A percentile compares a stretch with the other conserved stretches of the same genome.
Evolutionary conservation across 1,140 invertebrate species (phyloP).

Genomic region (Bicyclus anynana): DNA sequence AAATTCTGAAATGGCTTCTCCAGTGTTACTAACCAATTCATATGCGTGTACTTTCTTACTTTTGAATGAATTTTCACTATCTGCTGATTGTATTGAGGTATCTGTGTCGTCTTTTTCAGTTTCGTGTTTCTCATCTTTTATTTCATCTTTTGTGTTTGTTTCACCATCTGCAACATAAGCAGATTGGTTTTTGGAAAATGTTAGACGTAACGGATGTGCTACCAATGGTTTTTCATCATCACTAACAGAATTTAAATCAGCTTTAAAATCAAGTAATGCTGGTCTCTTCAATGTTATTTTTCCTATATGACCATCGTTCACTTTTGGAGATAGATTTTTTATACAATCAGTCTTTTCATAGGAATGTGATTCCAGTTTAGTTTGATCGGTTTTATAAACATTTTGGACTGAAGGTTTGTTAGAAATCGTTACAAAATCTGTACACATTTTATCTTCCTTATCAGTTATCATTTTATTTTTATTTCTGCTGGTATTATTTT

Average conservation of each 20-base stretch:
- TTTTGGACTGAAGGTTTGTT: not conserved
- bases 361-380: not conserved
- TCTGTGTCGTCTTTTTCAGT: conserved; percentile 40
- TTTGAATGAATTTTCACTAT: conserved; percentile 34
- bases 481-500: not conserved
- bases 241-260: conserved; percentile 1
- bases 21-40: conserved; percentile 24
- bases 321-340: not conserved
- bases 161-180: conserved; percentile 4
- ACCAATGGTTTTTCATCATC: not conserved
- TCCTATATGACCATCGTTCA: not conserved
- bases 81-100: conserved; percentile 49
- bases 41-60: conserved; percentile 35
- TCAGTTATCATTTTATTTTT: not conserved
- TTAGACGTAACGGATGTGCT: not conserved
- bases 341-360: not conserved
- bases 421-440: not conserved
- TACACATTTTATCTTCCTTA: not conserved
- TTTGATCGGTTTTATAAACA: not conserved
- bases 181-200: not conserved
- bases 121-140: conserved; percentile 14
- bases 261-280: not conserved
- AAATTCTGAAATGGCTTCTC: too few relatives aligned
- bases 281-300: not conserved
- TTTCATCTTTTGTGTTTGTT: conserved; percentile 2